These are phyloP conservation scores for Potamarius usumacintae DNA, from an alignment of 2,113 vertebrate genomes.

Conservation along the genomic window DNA sequence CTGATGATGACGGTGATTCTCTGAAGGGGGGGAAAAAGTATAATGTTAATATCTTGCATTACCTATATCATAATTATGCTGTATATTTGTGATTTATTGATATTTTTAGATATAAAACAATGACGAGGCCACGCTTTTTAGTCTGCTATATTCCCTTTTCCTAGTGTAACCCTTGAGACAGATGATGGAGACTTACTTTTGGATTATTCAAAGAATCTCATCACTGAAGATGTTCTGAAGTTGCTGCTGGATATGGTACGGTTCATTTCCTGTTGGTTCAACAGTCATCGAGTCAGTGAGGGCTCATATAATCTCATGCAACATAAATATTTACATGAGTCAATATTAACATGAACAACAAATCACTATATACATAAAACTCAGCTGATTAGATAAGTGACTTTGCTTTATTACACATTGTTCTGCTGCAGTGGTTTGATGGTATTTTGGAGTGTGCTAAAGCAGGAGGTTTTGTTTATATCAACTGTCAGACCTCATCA, in stretches of 20 bases:
- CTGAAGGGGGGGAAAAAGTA: background rate
- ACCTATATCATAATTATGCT: background rate
- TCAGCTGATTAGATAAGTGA: background rate
- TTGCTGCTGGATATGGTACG: constrained; percentile 90
- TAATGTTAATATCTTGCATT: background rate
- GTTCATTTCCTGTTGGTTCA: background rate
- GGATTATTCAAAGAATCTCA: constrained; percentile 96
- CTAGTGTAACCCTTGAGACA: constrained; percentile 61
- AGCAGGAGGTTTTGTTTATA: background rate
- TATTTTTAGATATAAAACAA: background rate
- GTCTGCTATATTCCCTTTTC: background rate
- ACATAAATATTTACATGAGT: background rate
- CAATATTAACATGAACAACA: background rate
- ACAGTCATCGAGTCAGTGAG: background rate
- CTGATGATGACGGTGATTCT: background rate
- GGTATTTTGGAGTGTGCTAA: background rate
- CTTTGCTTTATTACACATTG: background rate
- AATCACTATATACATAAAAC: too few relatives aligned
- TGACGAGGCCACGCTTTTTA: background rate
- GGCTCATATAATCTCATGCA: background rate
- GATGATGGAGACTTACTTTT: constrained; percentile 88
- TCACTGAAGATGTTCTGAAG: constrained; percentile 88
- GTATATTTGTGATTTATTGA: background rate
- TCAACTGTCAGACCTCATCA: constrained; percentile 36
- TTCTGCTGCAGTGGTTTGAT: background rate